Evolutionary conservation across 2,113 vertebrate genomes (phyloP), one percentile per base, ranked within the genome.

Genomic region (Cettia cetti): DNA sequence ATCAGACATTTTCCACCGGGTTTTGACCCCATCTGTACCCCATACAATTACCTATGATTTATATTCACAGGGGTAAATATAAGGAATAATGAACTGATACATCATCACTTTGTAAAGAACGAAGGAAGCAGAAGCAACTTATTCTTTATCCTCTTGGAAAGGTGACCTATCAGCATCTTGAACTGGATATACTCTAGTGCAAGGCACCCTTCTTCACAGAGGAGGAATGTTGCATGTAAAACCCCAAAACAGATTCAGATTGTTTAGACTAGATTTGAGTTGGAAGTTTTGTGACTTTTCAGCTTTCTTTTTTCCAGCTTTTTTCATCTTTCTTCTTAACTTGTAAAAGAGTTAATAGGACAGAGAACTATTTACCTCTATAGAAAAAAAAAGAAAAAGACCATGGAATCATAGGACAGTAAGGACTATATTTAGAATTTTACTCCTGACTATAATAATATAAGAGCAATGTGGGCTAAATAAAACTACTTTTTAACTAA

Each of bases 1-100:
- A 3, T 17, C 24, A 76, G 12, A 31, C 6, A 22, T 49, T 82
- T 76, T 22, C 22, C 0, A 0, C 16, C n/a, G 21, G 1, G 5
- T 60, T 82, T 66, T 80, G 14, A 22, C 15, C 35, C 9, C 15
- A 52, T n/a, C 7, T 77, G 37, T 80, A 44, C 16, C 10, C 44
- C 5, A 4, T 24, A 24, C 44, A 64, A 68, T 28, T 65, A 28
- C 13, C n/a, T 49, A 30, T 64, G 7, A 40, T 49, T 78, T 82
- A 40, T 27, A 86, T 22, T 75, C 52, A 57, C 16, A 45, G 20
- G 7, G 2, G 7, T 65, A 64, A 76, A 92, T 24, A 3, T 44
- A 69, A 44, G 22, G 6, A 72, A 61, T 27, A 94, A 57, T 28
- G 8, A 77, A 44, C 16, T 21, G 30, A 52, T 35, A 47, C 3